Base-by-base conservation (phyloP, 2,113 vertebrate genomes). In the Podocnemis expansa region DNA sequence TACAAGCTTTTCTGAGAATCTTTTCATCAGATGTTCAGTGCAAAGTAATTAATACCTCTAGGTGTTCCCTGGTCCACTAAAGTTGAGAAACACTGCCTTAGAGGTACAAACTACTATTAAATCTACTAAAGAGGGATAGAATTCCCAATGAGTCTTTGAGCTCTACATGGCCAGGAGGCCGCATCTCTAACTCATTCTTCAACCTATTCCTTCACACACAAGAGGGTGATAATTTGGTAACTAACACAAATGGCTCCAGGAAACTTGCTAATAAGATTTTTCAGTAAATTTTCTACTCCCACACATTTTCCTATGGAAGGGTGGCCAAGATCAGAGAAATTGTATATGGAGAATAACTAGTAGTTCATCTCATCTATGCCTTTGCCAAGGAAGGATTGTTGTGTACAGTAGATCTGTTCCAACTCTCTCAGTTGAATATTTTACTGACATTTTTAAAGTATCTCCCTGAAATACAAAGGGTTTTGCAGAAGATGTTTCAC, bases 101-200 rank as follows among this genome's bases (percentile, higher is more conserved):
- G 21, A 16, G 27, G 38, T 80, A 67, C 0, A 1, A 29, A 1
- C 0, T 76, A 83, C 1, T 19, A 3, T 38, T 75, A 8, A 58
- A 2, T 10, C 8, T 56, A 4, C 41, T 80, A 76, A 60, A 19
- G 51, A 92, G 84, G n/a, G 90, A 43, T 5, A 79, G 6, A 34
- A 87, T 55, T 92, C 14, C 25, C 3, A 2, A 0, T 22, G 10
- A 34, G 4, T 89, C 82, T 93, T 89, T 80, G 34, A 86, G 10
- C 21, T 51, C 4, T 12, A 4, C 13, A 5, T 82, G 31, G 14
- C 34, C 24, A 73, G 45, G 38, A 91, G 19, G 85, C 2, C 5
- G 88, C 76, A 34, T 88, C 49, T 2, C 0, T 6, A 55, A 31
- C 87, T 79, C 13, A 41, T 51, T 80, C 88, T 76, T 43, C 41